Conservation (phyloP, 2,888 invertebrate genomes). For the Plagodis pulveraria region DNA sequence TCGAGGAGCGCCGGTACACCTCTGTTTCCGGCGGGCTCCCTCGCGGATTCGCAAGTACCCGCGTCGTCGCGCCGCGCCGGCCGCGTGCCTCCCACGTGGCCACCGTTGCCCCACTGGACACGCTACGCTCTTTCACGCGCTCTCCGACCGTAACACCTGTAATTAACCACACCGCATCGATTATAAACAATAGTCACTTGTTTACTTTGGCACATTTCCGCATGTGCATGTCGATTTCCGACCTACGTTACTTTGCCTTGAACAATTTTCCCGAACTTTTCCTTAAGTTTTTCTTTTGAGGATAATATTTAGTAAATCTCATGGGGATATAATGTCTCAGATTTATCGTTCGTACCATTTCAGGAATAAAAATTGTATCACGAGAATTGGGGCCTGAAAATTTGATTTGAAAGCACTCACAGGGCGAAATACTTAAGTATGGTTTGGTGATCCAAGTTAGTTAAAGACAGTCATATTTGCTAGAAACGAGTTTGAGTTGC, state of each 20-base stretch:
- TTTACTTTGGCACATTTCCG: slow-evolving; percentile 43
- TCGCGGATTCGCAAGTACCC: slow-evolving; percentile 74
- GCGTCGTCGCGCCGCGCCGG: slow-evolving; percentile 62
- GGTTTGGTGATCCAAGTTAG: slow-evolving; percentile 24
- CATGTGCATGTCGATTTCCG: slow-evolving; percentile 10
- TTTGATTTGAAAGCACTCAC: slow-evolving; percentile 4
- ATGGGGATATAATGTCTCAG: slow-evolving; percentile 3
- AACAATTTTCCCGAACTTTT: slow-evolving; percentile 14
- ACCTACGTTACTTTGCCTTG: slow-evolving; percentile 17
- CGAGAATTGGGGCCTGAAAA: neutral
- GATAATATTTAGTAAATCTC: slow-evolving; percentile 5
- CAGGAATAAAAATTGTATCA: slow-evolving; percentile 2
- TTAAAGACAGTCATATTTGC: slow-evolving; percentile 24
- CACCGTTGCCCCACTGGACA: slow-evolving; percentile 58
- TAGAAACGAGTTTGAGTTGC: slow-evolving; percentile 40
- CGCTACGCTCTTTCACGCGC: slow-evolving; percentile 62
- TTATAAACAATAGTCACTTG: slow-evolving; percentile 52
- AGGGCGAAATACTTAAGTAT: slow-evolving; percentile 14
- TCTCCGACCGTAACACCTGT: slow-evolving; percentile 66
- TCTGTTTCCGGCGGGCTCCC: slow-evolving; percentile 83
- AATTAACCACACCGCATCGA: slow-evolving; percentile 61
- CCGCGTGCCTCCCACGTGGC: slow-evolving; percentile 79
- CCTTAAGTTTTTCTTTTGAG: slow-evolving; percentile 10
- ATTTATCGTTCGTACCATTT: neutral
- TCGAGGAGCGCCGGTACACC: slow-evolving; percentile 83